Evolutionary conservation across 1,140 invertebrate genomes (phyloP).

Genomic region (Drosophila kurseongensis): DNA sequence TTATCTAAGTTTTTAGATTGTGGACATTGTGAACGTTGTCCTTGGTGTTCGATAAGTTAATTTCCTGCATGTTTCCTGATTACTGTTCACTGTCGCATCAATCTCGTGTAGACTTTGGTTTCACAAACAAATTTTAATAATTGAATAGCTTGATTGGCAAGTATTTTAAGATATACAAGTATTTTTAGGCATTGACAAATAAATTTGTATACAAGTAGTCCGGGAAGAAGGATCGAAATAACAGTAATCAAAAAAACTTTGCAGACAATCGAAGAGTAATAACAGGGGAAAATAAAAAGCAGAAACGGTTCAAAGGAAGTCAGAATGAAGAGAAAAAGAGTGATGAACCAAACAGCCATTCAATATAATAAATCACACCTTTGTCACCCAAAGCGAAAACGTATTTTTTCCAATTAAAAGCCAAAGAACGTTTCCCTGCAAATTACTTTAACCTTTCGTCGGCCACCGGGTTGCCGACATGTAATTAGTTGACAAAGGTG

Average conservation of each 20-base stretch:
- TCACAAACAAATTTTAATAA: not conserved
- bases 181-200: slow-evolving; percentile 23
- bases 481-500: slow-evolving; percentile 80
- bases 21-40: not conserved
- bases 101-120: not conserved
- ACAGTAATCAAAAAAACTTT: slow-evolving; percentile 31
- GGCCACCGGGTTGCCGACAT: slow-evolving; percentile 47
- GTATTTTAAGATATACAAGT: slow-evolving; percentile 6
- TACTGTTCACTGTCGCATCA: not conserved
- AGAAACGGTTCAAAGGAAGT: slow-evolving; percentile 4
- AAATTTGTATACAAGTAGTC: slow-evolving; percentile 48
- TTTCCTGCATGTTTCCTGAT: slow-evolving; percentile 32
- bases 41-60: slow-evolving; percentile 42
- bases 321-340: not conserved
- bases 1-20: slow-evolving; percentile 17
- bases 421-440: slow-evolving; percentile 43
- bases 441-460: slow-evolving; percentile 70
- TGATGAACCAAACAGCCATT: slow-evolving; percentile 56
- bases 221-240: not conserved
- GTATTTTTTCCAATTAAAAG: slow-evolving; percentile 70
- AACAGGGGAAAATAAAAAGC: slow-evolving; percentile 27
- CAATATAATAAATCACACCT: slow-evolving; percentile 77
- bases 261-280: slow-evolving; percentile 57
- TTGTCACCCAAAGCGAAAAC: slow-evolving; percentile 70
- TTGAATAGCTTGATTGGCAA: slow-evolving; percentile 6